Evolutionary conservation across 2,888 invertebrate species (phyloP).

Genomic region (Himalopsyche anomala): DNA sequence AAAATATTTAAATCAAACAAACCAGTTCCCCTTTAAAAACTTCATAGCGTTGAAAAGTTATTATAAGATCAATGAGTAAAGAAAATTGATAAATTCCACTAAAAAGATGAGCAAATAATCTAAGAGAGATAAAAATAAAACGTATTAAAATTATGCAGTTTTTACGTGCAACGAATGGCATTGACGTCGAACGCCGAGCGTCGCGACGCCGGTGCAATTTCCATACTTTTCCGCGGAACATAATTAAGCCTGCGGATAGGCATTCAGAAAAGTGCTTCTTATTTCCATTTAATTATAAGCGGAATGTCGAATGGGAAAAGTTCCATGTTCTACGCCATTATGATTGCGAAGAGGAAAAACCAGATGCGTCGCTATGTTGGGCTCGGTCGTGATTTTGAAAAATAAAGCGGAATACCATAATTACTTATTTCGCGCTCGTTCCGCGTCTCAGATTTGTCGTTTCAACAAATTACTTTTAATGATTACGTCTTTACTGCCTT

Average conservation of each 20-base stretch:
- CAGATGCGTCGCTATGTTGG: slow-evolving; percentile 24
- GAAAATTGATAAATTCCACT: slow-evolving; percentile 10
- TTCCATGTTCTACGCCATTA: slow-evolving; percentile 37
- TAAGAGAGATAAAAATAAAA: slow-evolving; percentile 18
- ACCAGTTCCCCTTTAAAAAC: neutral
- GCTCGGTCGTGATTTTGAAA: slow-evolving; percentile 48
- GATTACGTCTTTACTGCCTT: neutral
- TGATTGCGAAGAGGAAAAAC: neutral
- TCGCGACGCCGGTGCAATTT: slow-evolving; percentile 39
- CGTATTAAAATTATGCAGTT: slow-evolving; percentile 35
- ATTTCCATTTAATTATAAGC: slow-evolving; percentile 59
- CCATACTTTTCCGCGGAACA: slow-evolving; percentile 50
- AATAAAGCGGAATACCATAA: slow-evolving; percentile 56
- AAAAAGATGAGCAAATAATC: neutral
- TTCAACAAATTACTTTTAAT: slow-evolving; percentile 32
- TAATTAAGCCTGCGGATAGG: slow-evolving; percentile 56
- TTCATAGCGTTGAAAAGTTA: neutral
- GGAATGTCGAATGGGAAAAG: slow-evolving; percentile 53
- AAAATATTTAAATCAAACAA: too few relatives aligned
- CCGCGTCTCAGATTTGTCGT: slow-evolving; percentile 34
- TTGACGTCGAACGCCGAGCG: slow-evolving; percentile 2
- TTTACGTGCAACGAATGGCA: slow-evolving; percentile 34
- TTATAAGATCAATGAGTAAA: neutral
- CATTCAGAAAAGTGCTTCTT: slow-evolving; percentile 57
- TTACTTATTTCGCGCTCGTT: slow-evolving; percentile 56